Base-by-base conservation (phyloP, 2,113 vertebrate species). In the Entosphenus tridentatus region DNA sequence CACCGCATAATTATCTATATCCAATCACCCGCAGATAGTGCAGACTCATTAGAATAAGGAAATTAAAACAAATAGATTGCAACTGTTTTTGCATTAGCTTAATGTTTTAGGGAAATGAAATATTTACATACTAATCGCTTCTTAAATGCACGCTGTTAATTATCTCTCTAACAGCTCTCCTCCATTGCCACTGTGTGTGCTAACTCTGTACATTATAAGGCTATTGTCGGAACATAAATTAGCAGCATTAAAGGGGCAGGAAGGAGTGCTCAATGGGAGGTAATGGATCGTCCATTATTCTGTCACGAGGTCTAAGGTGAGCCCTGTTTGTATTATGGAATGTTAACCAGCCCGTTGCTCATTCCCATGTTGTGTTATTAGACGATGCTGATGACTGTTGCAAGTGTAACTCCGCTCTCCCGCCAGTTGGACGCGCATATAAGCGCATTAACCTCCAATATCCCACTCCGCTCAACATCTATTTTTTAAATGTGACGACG, bases 71-170 rank as follows among this genome's bases (percentile, higher is more conserved):
- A 65, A 65, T 21, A 16, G 62, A 65, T 65, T n/a, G 62, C 62
- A 21, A 65, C n/a, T 65, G 62, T 65, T 65, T 65, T 65, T 65
- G 62, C 62, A 65, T 65, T 65, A 65, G 21, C n/a, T 65, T 65
- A 65, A 65, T 65, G 62, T 65, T 65, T 65, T 65, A 9, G 62
- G 21, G 21, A 11, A 65, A 65, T 16, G 62, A 65, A 65, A 65
- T 65, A 65, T 65, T 65, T 65, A 65, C 62, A 21, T 16, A 65
- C 62, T 65, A 65, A 65, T 65, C n/a, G 62, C 62, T 21, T 65
- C 21, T 21, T 65, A 65, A 65, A 65, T 65, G 62, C 62, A 65
- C 62, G 62, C 21, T 65, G 62, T 65, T 65, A 65, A 65, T 65
- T 65, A 65, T 65, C 62, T 65, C 62, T 21, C 21, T 9, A 65